Evolutionary conservation across 2,113 vertebrate species (phyloP).

Genomic region (Gymnogyps californianus): DNA sequence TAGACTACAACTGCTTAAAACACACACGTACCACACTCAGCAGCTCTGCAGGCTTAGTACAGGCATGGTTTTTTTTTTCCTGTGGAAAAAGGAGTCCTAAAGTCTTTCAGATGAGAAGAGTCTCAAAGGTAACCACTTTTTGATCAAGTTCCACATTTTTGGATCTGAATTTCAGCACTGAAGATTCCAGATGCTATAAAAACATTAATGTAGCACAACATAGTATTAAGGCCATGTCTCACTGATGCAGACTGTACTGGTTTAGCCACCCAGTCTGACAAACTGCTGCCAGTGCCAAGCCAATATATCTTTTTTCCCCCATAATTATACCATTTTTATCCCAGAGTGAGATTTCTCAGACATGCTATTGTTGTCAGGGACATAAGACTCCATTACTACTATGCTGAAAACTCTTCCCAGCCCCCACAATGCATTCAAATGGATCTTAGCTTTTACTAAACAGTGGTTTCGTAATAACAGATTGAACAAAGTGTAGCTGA

Average conservation of each 20-base stretch:
- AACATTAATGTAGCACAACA: neutral
- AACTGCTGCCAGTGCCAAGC: slow-evolving; percentile 44
- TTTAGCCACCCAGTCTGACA: slow-evolving; percentile 12
- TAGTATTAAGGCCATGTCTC: neutral
- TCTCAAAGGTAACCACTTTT: neutral
- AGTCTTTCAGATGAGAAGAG: neutral
- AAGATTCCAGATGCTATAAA: neutral
- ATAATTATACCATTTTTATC: slow-evolving; percentile 67
- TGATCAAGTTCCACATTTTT: neutral
- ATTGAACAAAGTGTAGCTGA: slow-evolving; percentile 32
- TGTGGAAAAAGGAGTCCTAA: neutral
- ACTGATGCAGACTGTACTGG: neutral
- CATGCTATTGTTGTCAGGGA: slow-evolving; percentile 33
- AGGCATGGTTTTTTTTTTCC: neutral
- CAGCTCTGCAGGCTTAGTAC: neutral
- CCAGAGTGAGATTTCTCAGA: slow-evolving; percentile 56
- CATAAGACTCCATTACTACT: slow-evolving; percentile 32
- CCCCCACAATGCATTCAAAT: slow-evolving; percentile 45
- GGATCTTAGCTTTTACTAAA: slow-evolving; percentile 40
- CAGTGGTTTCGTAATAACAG: slow-evolving; percentile 25
- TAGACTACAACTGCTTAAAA: neutral
- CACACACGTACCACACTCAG: neutral
- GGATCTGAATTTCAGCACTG: neutral
- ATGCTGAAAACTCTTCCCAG: slow-evolving; percentile 35
- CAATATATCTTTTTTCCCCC: slow-evolving; percentile 16